phyloP scores from a whole-genome alignment of 1,140 invertebrate species.

The Nasonia longicornis region DNA sequence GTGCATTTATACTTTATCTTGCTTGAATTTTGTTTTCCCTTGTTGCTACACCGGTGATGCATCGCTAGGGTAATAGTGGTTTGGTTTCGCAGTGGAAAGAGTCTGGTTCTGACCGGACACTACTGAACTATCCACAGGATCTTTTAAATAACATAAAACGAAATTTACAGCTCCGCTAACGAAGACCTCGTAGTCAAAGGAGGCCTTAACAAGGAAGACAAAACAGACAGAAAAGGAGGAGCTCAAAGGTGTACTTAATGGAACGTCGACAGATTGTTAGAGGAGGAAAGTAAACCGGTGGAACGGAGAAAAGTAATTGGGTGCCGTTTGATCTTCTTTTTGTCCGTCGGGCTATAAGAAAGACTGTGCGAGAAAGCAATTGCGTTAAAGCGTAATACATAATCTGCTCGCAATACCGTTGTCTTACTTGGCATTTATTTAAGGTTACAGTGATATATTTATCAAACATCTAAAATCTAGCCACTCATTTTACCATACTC shows the following conservation, averaged over 20 bases:
- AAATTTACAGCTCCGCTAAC: too few relatives aligned
- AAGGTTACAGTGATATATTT: neutral
- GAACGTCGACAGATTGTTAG: conserved; percentile 7
- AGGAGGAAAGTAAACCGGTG: neutral
- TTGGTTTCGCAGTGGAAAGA: too few relatives aligned
- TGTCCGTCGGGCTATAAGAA: neutral
- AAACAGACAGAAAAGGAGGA: neutral
- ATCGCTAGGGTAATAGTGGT: too few relatives aligned
- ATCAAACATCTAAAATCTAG: neutral
- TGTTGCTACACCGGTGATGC: too few relatives aligned
- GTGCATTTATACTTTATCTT: too few relatives aligned
- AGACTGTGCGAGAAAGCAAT: neutral
- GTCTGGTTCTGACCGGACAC: too few relatives aligned
- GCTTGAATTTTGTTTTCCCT: too few relatives aligned
- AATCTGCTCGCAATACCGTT: neutral
- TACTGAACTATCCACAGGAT: too few relatives aligned
- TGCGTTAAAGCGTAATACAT: neutral
- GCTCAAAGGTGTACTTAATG: neutral
- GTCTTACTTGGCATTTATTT: neutral
- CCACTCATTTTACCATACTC: too few relatives aligned
- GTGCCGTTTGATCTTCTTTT: conserved; percentile 13
- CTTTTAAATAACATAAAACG: too few relatives aligned
- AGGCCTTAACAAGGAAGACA: neutral
- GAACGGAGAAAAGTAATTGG: conserved; percentile 7
- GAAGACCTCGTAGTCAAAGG: neutral